Evolutionary conservation across 2,888 invertebrate species (phyloP).

Genomic region (Erebia palarica): DNA sequence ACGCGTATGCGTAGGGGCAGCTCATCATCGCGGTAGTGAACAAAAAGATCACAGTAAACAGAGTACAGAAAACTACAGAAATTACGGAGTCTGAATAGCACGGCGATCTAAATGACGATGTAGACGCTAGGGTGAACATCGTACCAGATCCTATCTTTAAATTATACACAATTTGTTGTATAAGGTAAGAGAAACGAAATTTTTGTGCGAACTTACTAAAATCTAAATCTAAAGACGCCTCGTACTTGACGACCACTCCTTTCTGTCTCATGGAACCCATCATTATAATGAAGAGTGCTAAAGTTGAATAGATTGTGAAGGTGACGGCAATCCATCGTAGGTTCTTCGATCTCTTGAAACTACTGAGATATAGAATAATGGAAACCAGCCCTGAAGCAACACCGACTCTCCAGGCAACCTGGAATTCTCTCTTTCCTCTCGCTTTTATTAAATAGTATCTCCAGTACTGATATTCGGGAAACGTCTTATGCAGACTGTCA

Average conservation of each 20-base stretch:
- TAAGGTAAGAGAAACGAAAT: slow-evolving; percentile 46
- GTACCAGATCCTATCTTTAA: slow-evolving; percentile 63
- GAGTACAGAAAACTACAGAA: slow-evolving; percentile 48
- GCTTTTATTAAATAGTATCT: slow-evolving; percentile 46
- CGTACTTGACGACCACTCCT: slow-evolving; percentile 59
- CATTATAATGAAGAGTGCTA: slow-evolving; percentile 53
- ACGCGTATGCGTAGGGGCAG: slow-evolving; percentile 62
- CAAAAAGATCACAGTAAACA: slow-evolving; percentile 50
- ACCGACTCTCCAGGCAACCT: slow-evolving; percentile 63
- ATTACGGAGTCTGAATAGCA: slow-evolving; percentile 64
- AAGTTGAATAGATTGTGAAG: slow-evolving; percentile 52
- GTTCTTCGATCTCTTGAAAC: slow-evolving; percentile 55
- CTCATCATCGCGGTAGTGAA: slow-evolving; percentile 58
- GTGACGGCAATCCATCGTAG: slow-evolving; percentile 50
- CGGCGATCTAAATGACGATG: slow-evolving; percentile 60
- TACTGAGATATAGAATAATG: slow-evolving; percentile 52
- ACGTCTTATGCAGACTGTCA: slow-evolving; percentile 52
- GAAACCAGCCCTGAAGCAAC: slow-evolving; percentile 58
- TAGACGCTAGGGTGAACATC: slow-evolving; percentile 56
- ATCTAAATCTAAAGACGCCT: slow-evolving; percentile 57
- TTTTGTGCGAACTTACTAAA: slow-evolving; percentile 51
- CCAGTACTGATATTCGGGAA: slow-evolving; percentile 70
- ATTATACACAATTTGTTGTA: slow-evolving; percentile 53
- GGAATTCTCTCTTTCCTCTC: slow-evolving; percentile 41
- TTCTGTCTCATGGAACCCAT: slow-evolving; percentile 69